phyloP scores from a whole-genome alignment of 2,797 vertebrate species.

The Anas flavirostris region DNA sequence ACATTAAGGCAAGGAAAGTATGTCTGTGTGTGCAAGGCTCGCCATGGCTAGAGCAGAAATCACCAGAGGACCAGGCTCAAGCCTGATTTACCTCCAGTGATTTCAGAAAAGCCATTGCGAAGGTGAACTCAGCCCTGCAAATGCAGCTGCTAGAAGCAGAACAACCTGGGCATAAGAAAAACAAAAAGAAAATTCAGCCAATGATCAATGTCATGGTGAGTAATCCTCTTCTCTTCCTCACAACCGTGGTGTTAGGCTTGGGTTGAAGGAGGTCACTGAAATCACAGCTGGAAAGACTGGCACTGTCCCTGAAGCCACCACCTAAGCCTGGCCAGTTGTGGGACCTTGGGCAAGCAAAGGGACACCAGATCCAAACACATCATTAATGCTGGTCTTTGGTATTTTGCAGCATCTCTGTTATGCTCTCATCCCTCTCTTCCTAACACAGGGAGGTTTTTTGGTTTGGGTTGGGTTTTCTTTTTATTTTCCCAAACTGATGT shows the following conservation, averaged over 20 bases:
- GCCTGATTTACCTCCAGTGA: background rate
- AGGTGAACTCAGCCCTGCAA: background rate
- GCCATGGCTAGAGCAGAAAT: background rate
- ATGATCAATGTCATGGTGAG: background rate
- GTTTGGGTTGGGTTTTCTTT: no score
- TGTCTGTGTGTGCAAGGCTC: background rate
- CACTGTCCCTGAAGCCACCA: background rate
- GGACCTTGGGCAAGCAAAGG: fast-evolving
- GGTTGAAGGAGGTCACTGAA: background rate
- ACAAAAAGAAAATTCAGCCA: background rate
- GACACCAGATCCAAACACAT: background rate
- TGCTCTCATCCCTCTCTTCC: background rate
- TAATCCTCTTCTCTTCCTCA: background rate
- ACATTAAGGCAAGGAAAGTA: background rate
- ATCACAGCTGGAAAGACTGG: fast-evolving
- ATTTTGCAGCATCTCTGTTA: background rate
- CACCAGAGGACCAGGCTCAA: background rate
- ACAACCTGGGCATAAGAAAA: background rate
- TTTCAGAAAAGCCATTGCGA: background rate
- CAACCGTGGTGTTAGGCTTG: fast-evolving
- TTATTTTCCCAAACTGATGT: background rate
- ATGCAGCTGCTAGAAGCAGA: background rate
- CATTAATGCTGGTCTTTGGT: background rate
- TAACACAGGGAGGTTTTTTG: background rate
- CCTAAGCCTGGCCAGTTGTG: fast-evolving